Conservation (phyloP, 2,113 vertebrate species). For the Camarhynchus parvulus region DNA sequence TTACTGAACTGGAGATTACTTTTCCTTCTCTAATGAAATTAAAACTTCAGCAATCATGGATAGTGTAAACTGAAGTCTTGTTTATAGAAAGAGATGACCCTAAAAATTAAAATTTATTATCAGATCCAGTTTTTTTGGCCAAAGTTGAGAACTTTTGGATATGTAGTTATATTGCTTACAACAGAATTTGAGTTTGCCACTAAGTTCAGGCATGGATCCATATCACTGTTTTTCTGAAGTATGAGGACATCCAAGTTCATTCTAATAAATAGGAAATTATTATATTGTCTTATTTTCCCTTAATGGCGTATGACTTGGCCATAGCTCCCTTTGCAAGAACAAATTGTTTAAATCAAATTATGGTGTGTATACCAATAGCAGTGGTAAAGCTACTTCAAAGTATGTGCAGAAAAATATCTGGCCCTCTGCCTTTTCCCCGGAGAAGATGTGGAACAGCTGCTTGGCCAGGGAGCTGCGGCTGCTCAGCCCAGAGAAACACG, state of each 20-base stretch:
- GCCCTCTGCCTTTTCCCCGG: neutral
- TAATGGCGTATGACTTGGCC: neutral
- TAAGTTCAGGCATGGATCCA: neutral
- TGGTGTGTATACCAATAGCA: neutral
- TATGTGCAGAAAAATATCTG: constrained; percentile 4
- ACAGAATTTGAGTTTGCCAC: neutral
- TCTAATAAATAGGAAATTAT: neutral
- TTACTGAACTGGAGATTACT: neutral
- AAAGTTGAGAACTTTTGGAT: neutral
- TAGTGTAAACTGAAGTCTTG: neutral
- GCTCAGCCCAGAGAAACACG: accelerated
- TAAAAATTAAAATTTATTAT: neutral
- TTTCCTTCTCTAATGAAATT: neutral
- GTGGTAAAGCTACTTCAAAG: constrained; percentile 27
- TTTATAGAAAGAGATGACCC: neutral
- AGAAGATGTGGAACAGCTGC: constrained; percentile 17
- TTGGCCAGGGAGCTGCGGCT: neutral
- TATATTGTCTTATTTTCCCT: neutral
- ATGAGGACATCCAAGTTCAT: neutral
- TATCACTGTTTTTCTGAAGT: neutral
- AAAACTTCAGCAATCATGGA: neutral
- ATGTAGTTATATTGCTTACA: neutral
- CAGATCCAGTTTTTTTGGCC: neutral
- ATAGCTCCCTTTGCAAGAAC: neutral
- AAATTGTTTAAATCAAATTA: constrained; percentile 37